Percentiles rank a stretch among this genome's conserved stretches.
Evolutionary conservation across 2,888 invertebrate genomes (phyloP).

Genomic region (Allygus modestus): DNA sequence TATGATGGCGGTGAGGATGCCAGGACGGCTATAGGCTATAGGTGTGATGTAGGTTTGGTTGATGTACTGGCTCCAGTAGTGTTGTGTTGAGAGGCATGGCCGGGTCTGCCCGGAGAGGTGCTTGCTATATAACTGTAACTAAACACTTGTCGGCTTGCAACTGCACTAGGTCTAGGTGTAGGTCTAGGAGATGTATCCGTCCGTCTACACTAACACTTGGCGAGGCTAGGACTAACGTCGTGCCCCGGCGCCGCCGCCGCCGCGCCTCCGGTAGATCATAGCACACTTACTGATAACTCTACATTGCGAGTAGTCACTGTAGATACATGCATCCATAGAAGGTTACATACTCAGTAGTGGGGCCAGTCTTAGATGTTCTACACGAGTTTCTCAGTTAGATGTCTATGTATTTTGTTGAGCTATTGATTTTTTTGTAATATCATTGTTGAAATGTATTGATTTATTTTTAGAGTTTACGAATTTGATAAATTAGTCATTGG

Average conservation of each 20-base stretch:
- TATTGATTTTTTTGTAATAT: slow-evolving; percentile 47
- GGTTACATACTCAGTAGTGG: slow-evolving; percentile 50
- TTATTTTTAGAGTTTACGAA: slow-evolving; percentile 51
- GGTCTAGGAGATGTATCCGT: neutral
- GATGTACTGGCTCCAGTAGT: slow-evolving; percentile 1
- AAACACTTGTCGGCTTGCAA: slow-evolving; percentile 24
- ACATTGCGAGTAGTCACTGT: slow-evolving; percentile 47
- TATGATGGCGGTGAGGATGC: neutral
- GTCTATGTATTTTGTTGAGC: slow-evolving; percentile 51
- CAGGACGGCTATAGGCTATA: neutral
- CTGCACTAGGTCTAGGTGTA: slow-evolving; percentile 14
- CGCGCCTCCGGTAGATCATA: neutral
- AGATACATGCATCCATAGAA: slow-evolving; percentile 55
- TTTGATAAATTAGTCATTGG: slow-evolving; percentile 49
- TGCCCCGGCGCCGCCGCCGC: neutral
- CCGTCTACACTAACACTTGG: slow-evolving; percentile 2
- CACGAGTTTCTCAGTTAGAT: slow-evolving; percentile 50
- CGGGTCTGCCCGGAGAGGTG: slow-evolving; percentile 1
- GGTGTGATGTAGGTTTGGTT: neutral
- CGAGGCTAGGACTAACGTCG: neutral
- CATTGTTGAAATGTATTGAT: slow-evolving; percentile 49
- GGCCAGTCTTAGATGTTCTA: slow-evolving; percentile 51
- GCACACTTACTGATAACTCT: slow-evolving; percentile 34
- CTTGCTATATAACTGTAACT: slow-evolving; percentile 2
- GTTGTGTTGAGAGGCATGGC: neutral